These are phyloP conservation scores for Meganola albula DNA, from an alignment of 2,888 invertebrate species.

Conservation along the genomic window DNA sequence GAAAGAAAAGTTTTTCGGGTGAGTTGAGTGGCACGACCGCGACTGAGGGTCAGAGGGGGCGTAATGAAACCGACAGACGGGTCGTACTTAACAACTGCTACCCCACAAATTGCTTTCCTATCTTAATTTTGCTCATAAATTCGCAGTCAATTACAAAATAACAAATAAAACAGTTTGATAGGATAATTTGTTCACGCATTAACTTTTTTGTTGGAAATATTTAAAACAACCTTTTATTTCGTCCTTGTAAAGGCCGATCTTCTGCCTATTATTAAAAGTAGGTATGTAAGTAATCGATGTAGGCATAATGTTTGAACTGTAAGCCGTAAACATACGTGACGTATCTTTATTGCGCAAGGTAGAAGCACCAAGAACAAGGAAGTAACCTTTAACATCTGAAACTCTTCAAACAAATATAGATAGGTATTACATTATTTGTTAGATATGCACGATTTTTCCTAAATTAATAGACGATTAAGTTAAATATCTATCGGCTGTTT, in stretches of 20 bases:
- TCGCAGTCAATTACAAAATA: slow-evolving; percentile 31
- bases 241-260: slow-evolving; percentile 69
- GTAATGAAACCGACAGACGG: slow-evolving; percentile 40
- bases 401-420: slow-evolving; percentile 62
- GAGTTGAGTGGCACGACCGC: slow-evolving; percentile 4
- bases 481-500: slow-evolving; percentile 27
- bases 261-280: slow-evolving; percentile 43
- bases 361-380: slow-evolving; percentile 56
- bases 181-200: slow-evolving; percentile 30
- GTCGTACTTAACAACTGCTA: slow-evolving; percentile 32
- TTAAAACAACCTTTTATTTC: slow-evolving; percentile 40
- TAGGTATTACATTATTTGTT: slow-evolving; percentile 56
- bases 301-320: slow-evolving; percentile 42
- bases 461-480: slow-evolving; percentile 33
- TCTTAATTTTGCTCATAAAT: slow-evolving; percentile 33
- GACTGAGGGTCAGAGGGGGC: slow-evolving; percentile 29
- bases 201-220: slow-evolving; percentile 36
- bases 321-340: slow-evolving; percentile 49
- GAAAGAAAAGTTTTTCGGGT: slow-evolving; percentile 33
- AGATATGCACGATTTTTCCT: slow-evolving; percentile 59
- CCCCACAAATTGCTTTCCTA: slow-evolving; percentile 42
- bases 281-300: slow-evolving; percentile 36
- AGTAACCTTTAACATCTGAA: slow-evolving; percentile 69
- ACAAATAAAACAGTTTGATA: slow-evolving; percentile 23
- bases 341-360: slow-evolving; percentile 54